Evolutionary conservation across 2,888 invertebrate genomes (phyloP).

Genomic region (Phengaris alcon): DNA sequence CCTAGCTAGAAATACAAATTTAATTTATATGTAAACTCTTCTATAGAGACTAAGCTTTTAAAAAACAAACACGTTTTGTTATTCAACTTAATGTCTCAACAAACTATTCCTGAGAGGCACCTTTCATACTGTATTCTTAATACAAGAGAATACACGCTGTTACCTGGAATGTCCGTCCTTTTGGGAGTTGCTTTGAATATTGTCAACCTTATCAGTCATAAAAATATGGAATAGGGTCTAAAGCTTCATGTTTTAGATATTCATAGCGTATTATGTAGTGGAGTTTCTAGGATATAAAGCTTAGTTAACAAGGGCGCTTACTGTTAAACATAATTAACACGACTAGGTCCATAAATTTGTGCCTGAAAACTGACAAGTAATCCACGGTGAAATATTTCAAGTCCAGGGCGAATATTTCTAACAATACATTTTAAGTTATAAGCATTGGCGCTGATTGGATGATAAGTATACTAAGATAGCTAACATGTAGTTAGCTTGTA

Average conservation of each 20-base stretch:
- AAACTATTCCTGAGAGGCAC: not conserved
- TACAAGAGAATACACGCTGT: not conserved
- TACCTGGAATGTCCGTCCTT: not conserved
- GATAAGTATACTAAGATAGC: too few species aligned
- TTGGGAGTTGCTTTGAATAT: not conserved
- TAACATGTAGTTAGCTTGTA: too few species aligned
- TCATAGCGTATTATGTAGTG: not conserved
- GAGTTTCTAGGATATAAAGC: not conserved
- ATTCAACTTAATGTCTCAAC: not conserved
- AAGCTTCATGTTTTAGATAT: not conserved
- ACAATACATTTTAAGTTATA: too few species aligned
- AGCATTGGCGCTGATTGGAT: too few species aligned
- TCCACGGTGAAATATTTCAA: too few species aligned
- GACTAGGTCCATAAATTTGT: not conserved
- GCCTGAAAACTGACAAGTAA: not conserved
- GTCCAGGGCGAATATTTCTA: too few species aligned
- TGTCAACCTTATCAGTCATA: not conserved
- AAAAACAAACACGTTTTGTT: slow-evolving; percentile 6
- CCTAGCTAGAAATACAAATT: not conserved
- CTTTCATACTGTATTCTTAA: slow-evolving; percentile 6
- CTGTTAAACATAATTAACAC: not conserved
- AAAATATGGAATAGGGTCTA: not conserved
- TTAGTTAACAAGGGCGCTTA: slow-evolving; percentile 6
- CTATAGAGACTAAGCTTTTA: not conserved
- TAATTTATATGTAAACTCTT: not conserved